Percentiles rank a stretch among this genome's conserved stretches.
These are phyloP conservation scores for Tipula vernalis DNA, from an alignment of 2,888 invertebrate genomes.

Conservation along the genomic window DNA sequence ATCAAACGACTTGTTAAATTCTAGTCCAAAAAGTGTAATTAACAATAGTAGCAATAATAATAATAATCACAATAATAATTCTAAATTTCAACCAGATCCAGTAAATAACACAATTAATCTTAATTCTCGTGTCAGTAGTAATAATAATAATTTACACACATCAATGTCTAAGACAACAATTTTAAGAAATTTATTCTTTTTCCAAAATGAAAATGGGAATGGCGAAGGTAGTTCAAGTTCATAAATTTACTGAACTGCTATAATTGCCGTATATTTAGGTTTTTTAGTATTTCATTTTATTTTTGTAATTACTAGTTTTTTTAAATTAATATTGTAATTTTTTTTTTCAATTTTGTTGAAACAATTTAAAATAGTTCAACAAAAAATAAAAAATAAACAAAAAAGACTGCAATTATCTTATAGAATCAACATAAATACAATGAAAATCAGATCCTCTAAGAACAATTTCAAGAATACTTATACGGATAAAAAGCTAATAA, in stretches of 20 bases:
- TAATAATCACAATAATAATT: constrained; percentile 5
- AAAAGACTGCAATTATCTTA: neutral
- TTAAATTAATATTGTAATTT: neutral
- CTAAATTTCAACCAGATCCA: neutral
- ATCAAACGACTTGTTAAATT: neutral
- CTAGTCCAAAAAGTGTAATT: constrained; percentile 5
- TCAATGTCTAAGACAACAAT: constrained; percentile 21
- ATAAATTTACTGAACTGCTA: neutral
- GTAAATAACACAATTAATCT: neutral
- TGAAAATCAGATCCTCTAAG: neutral
- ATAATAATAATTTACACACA: neutral
- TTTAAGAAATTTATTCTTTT: constrained; percentile 22
- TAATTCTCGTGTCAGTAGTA: neutral
- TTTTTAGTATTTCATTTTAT: neutral
- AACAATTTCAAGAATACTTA: neutral
- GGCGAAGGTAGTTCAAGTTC: neutral
- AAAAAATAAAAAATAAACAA: neutral
- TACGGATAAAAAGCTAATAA: neutral
- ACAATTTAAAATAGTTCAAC: neutral
- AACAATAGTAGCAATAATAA: constrained; percentile 13
- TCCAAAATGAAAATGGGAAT: constrained; percentile 11
- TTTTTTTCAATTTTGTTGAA: neutral
- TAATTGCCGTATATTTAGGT: neutral
- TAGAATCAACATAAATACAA: neutral
- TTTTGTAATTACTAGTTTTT: neutral